phyloP scores from a whole-genome alignment of 2,797 vertebrate species.

The Pangasius macronema region DNA sequence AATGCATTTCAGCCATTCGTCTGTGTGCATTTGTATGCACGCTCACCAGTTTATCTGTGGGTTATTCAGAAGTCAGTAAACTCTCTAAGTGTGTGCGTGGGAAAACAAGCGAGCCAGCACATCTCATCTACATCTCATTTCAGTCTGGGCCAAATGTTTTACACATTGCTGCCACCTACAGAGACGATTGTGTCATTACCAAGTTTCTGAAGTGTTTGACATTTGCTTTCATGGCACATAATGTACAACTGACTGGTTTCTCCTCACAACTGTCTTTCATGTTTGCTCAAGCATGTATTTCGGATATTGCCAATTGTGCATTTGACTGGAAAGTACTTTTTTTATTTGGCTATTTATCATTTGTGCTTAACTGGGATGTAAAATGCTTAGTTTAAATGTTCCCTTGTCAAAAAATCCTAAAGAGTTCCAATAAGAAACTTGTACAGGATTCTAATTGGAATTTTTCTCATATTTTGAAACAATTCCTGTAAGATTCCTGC shows the following conservation, averaged over 20 bases:
- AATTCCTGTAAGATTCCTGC: no score
- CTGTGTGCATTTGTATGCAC: conserved; percentile 2
- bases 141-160: conserved; percentile 11
- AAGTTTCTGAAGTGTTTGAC: no score
- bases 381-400: not conserved
- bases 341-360: not conserved
- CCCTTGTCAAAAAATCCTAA: no score
- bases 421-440: no score
- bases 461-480: no score
- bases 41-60: not conserved
- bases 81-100: conserved; percentile 18
- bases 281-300: not conserved
- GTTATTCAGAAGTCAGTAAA: conserved; percentile 9
- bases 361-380: not conserved
- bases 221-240: not conserved
- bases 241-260: conserved; percentile 47
- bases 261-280: conserved; percentile 3
- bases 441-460: no score
- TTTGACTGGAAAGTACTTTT: not conserved
- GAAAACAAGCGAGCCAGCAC: conserved; percentile 39
- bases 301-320: not conserved
- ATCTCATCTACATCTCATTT: conserved; percentile 24
- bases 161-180: conserved; percentile 40
- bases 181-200: conserved; percentile 4
- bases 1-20: not conserved